Evolutionary conservation across 2,888 invertebrate species (phyloP).

Genomic region (Rhingia campestris): DNA sequence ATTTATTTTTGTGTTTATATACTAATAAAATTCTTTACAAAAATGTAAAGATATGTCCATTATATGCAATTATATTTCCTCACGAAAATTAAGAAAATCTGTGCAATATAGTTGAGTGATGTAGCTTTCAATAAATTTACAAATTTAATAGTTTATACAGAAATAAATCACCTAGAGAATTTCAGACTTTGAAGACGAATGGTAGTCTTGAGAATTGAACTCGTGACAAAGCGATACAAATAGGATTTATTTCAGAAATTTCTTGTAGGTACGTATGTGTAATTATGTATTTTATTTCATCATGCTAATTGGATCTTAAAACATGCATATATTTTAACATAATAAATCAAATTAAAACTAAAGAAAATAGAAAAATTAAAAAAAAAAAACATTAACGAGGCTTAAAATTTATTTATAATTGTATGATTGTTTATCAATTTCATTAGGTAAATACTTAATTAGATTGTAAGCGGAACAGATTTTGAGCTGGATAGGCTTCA

Average conservation of each 20-base stretch:
- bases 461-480: too few species aligned
- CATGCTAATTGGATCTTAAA: slow-evolving; percentile 14
- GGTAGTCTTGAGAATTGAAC: slow-evolving; percentile 4
- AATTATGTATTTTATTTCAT: too few species aligned
- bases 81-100: slow-evolving; percentile 11
- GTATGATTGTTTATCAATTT: too few species aligned
- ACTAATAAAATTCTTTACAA: slow-evolving; percentile 11
- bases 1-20: slow-evolving; percentile 58
- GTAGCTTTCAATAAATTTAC: background rate
- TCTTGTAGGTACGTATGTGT: background rate
- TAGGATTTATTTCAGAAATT: background rate
- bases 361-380: too few species aligned
- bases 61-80: slow-evolving; percentile 5
- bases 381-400: too few species aligned
- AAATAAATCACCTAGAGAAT: slow-evolving; percentile 1
- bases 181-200: background rate
- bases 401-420: too few species aligned
- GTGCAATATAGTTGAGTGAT: slow-evolving; percentile 22
- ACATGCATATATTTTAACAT: slow-evolving; percentile 6
- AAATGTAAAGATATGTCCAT: background rate
- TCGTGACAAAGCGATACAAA: background rate
- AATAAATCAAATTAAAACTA: background rate
- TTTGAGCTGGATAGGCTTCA: too few species aligned
- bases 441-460: too few species aligned
- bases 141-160: slow-evolving; percentile 8